Evolutionary conservation across 2,797 vertebrate species (phyloP).

Genomic region (Heterohyrax brucei): DNA sequence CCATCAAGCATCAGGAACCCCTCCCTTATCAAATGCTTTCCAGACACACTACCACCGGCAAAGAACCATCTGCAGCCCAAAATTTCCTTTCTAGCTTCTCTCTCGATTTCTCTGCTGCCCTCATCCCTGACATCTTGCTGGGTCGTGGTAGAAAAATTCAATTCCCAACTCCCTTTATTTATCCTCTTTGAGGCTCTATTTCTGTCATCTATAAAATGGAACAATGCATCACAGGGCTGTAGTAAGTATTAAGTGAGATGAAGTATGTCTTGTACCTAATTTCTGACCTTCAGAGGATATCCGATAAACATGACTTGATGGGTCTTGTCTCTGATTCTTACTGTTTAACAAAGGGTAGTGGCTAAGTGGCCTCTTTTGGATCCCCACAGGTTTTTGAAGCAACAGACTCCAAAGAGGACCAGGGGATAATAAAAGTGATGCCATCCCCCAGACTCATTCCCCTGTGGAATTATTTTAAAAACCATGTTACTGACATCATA

Average conservation of each 20-base stretch:
- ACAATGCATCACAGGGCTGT: not conserved
- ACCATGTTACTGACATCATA: conserved; percentile 61
- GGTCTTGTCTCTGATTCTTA: conserved; percentile 46
- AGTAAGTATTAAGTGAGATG: conserved; percentile 18
- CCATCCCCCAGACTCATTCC: conserved; percentile 77
- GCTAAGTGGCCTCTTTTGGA: conserved; percentile 50
- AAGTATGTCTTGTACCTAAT: not conserved
- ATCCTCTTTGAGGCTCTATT: not conserved
- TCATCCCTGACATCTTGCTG: not conserved
- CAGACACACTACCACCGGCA: not conserved
- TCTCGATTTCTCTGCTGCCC: not conserved
- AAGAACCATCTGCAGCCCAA: not conserved
- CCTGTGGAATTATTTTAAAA: conserved; percentile 77
- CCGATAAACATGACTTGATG: not conserved
- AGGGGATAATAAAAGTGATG: conserved; percentile 58
- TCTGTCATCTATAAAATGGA: conserved; percentile 50
- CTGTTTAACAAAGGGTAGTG: conserved; percentile 25
- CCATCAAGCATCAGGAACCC: not conserved
- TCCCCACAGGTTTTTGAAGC: conserved; percentile 68
- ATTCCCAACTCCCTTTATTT: conserved; percentile 7
- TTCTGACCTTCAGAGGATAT: conserved; percentile 35
- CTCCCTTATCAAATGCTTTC: conserved; percentile 34
- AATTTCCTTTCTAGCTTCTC: not conserved
- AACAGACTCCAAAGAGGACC: conserved; percentile 11
- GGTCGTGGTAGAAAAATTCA: not conserved